Evolutionary conservation across 2,888 invertebrate genomes (phyloP).

Genomic region (Synanthedon andrenaeformis): DNA sequence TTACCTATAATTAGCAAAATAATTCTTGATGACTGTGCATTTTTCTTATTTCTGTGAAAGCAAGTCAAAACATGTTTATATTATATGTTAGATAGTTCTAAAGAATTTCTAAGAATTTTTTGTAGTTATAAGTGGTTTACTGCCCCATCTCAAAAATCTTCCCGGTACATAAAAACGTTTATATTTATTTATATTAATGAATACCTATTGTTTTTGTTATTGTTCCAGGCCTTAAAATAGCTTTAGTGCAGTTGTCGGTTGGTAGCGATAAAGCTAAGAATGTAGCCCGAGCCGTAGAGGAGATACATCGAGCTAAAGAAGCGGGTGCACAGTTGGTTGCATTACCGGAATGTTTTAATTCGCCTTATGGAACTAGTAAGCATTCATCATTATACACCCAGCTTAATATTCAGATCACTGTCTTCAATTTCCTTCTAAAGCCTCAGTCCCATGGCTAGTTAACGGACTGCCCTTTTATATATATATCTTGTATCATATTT

Average conservation of each 20-base stretch:
- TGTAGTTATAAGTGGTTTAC: too few relatives aligned
- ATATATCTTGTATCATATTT: too few relatives aligned
- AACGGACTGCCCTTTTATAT: not conserved
- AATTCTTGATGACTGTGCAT: too few relatives aligned
- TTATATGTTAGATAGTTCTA: too few relatives aligned
- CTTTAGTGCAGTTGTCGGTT: slow-evolving; percentile 86
- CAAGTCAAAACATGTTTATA: too few relatives aligned
- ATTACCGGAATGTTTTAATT: slow-evolving; percentile 92
- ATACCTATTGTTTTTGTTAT: not conserved
- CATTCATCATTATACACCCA: not conserved
- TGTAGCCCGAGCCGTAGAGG: slow-evolving; percentile 76
- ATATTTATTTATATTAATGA: too few relatives aligned
- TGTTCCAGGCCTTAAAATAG: slow-evolving; percentile 74
- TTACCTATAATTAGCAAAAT: too few relatives aligned
- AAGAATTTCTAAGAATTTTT: too few relatives aligned
- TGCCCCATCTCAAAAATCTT: too few relatives aligned
- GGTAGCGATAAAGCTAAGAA: slow-evolving; percentile 81
- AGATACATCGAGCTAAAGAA: slow-evolving; percentile 78
- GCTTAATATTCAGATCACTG: not conserved
- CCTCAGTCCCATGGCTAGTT: too few relatives aligned
- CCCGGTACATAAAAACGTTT: too few relatives aligned
- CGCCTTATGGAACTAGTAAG: slow-evolving; percentile 88
- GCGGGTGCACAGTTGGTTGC: slow-evolving; percentile 73
- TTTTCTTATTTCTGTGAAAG: too few relatives aligned
- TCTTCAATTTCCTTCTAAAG: not conserved